Evolutionary conservation across 2,888 invertebrate genomes (phyloP).

Genomic region (Brassicogethes aeneus): DNA sequence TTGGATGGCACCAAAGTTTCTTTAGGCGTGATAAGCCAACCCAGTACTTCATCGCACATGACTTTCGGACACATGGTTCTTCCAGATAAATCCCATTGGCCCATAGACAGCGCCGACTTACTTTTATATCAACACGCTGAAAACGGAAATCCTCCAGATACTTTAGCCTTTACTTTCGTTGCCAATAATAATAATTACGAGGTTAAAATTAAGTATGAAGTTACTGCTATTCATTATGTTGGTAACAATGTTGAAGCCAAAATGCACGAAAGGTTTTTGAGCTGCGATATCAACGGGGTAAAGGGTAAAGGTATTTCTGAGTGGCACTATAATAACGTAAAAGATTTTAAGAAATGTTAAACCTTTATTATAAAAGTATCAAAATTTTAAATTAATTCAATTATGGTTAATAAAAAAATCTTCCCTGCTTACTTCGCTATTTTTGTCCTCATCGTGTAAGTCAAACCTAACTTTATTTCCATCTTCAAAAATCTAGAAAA

Average conservation of each 20-base stretch:
- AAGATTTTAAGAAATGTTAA: conserved; percentile 8
- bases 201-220: conserved; percentile 47
- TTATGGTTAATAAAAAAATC: no score
- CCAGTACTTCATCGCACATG: conserved; percentile 53
- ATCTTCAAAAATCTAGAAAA: conserved; percentile 16
- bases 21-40: conserved; percentile 70
- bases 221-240: conserved; percentile 53
- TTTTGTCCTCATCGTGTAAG: conserved; percentile 19
- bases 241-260: conserved; percentile 60
- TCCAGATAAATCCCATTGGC: conserved; percentile 40
- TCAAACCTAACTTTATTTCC: conserved; percentile 18
- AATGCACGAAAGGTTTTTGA: conserved; percentile 54
- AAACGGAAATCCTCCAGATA: conserved; percentile 49
- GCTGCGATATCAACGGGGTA: conserved; percentile 50
- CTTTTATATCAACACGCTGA: conserved; percentile 61
- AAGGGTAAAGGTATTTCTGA: conserved; percentile 63
- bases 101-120: conserved; percentile 54
- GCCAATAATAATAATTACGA: conserved; percentile 48
- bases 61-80: conserved; percentile 56
- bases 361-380: no score
- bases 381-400: no score
- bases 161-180: conserved; percentile 53
- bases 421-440: conserved; percentile 24
- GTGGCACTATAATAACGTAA: conserved; percentile 55
- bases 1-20: conserved; percentile 59